Conservation (phyloP, 2,113 vertebrate genomes). For the Stigmatopora argus region DNA sequence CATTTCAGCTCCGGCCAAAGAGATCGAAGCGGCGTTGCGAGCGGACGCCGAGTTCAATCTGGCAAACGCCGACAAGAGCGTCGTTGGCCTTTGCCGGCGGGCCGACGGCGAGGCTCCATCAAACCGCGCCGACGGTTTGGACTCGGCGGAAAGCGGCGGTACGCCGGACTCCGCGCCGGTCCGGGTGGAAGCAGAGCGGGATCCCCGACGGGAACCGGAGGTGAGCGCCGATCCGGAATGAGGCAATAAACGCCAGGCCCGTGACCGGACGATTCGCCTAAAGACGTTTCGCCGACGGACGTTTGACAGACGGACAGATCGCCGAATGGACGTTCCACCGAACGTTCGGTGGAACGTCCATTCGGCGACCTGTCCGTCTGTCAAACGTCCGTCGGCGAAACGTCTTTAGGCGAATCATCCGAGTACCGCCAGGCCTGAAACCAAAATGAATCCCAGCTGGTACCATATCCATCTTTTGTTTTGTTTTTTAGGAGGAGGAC, state of each 20-base stretch:
- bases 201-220: neutral
- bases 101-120: conserved; percentile 75
- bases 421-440: no score
- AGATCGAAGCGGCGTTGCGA: conserved; percentile 64
- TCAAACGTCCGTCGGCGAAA: no score
- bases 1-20: conserved; percentile 71
- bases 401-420: no score
- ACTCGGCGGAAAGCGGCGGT: conserved; percentile 49
- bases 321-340: no score
- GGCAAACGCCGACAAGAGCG: neutral
- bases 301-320: no score
- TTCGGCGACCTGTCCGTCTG: no score
- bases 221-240: neutral
- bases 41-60: conserved; percentile 46
- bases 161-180: conserved; percentile 65
- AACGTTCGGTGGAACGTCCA: no score
- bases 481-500: conserved; percentile 19
- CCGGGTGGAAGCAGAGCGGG: conserved; percentile 58
- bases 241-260: no score
- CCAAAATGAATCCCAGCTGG: no score
- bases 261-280: no score
- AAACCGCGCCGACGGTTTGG: conserved; percentile 41
- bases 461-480: no score
- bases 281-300: no score
- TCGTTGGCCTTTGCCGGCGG: conserved; percentile 46